Evolutionary conservation across 2,888 invertebrate genomes (phyloP).

Genomic region (Mechanitis messenoides): DNA sequence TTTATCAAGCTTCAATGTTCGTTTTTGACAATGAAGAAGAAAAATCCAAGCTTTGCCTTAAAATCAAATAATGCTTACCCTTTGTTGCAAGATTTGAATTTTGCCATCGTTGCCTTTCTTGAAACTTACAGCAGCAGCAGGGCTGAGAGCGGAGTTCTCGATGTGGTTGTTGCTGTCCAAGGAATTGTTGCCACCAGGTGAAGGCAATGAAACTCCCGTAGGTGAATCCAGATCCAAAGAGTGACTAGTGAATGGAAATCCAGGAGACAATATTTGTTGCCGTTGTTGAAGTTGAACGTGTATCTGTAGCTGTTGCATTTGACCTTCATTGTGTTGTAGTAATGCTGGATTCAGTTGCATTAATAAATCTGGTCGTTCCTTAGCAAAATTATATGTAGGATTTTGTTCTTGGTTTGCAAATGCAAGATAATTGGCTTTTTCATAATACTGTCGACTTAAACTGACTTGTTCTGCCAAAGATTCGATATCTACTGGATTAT

Average conservation of each 20-base stretch:
- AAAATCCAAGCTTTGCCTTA: slow-evolving; percentile 75
- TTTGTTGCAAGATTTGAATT: slow-evolving; percentile 85
- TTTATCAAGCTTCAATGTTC: slow-evolving; percentile 51
- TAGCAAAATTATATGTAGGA: slow-evolving; percentile 77
- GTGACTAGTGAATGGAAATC: slow-evolving; percentile 80
- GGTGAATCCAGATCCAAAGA: slow-evolving; percentile 85
- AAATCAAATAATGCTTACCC: slow-evolving; percentile 86
- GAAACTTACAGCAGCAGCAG: slow-evolving; percentile 82
- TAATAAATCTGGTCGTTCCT: slow-evolving; percentile 78
- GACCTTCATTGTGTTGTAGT: slow-evolving; percentile 74
- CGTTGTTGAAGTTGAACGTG: slow-evolving; percentile 84
- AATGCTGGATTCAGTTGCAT: slow-evolving; percentile 77
- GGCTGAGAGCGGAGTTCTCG: slow-evolving; percentile 77
- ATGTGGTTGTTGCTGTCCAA: slow-evolving; percentile 79
- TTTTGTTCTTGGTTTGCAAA: slow-evolving; percentile 70
- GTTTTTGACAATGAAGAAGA: slow-evolving; percentile 60
- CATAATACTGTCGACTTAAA: slow-evolving; percentile 76
- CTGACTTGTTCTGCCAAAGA: slow-evolving; percentile 86
- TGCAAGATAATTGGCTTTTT: slow-evolving; percentile 69
- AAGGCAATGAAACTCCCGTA: slow-evolving; percentile 85
- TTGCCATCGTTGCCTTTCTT: slow-evolving; percentile 79
- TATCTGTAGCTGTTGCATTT: slow-evolving; percentile 80
- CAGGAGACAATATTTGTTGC: slow-evolving; percentile 77
- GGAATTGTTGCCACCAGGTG: slow-evolving; percentile 85
- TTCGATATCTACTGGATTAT: slow-evolving; percentile 82